Evolutionary conservation across 2,888 invertebrate species (phyloP), one percentile per base, ranked within the genome.

Genomic region (Tuta absoluta): DNA sequence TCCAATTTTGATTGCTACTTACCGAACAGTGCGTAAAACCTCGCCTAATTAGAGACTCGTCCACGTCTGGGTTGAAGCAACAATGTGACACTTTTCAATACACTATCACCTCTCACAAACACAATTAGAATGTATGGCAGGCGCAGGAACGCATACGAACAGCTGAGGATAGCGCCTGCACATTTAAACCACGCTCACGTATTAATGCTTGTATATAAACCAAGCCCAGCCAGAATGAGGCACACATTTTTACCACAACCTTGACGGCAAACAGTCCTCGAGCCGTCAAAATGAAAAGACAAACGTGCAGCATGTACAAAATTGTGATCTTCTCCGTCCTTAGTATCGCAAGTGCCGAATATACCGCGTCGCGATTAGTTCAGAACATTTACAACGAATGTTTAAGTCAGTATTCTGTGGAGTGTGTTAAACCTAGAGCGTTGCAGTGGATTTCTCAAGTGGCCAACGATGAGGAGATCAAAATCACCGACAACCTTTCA

Each of bases 361-460:
- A 87, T 68, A 93, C 95, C n/a, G 95, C 95, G 1, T 87, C 93
- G 2, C 94, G 93, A 69, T 84, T 95, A 75, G 90, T 94, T 19
- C 89, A 88, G 69, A 95, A 94, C 76, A 94, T 95, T 85, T 95
- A 95, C 80, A 85, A 92, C 63, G 92, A 93, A 81, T 95, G 95
- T 75, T 80, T 95, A 59, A 94, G 93, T 79, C 93, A 94, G 75
- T 94, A 95, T 75, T 95, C 95, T 51, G 90, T 94, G 69, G 93
- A 93, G 75, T 97, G 97, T 86, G 94, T 95, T 63, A 95, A 95
- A 76, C 96, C 96, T 10, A 95, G 95, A 84, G 93, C 96, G 57
- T 83, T 96, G 77, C 93, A 94, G 70, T 96, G 96, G 94, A 92
- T 96, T 73, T 94, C 94, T 72, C 91, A 93, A 66, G 95, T 94